Evolutionary conservation across 1,140 invertebrate genomes (phyloP).

Genomic region (Nephotettix cincticeps): DNA sequence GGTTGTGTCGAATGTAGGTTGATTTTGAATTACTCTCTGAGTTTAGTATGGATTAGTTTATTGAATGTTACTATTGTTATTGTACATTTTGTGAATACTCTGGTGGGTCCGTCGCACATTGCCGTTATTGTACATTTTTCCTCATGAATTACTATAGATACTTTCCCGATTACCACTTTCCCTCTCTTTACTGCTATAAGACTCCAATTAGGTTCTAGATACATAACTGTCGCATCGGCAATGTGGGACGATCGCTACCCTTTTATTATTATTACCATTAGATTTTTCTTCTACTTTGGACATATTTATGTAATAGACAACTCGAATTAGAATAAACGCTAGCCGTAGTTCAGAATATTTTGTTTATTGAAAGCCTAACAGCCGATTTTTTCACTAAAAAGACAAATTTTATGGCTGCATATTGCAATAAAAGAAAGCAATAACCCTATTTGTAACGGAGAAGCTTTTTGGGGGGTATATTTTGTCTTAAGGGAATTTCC

Average conservation of each 20-base stretch:
- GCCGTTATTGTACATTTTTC: too few relatives aligned
- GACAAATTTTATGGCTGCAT: slow-evolving; percentile 24
- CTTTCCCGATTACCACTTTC: too few relatives aligned
- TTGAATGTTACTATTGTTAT: slow-evolving; percentile 25
- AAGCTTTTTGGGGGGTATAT: slow-evolving; percentile 26
- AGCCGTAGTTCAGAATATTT: slow-evolving; percentile 23
- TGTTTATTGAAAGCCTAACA: slow-evolving; percentile 22
- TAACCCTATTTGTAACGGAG: slow-evolving; percentile 22
- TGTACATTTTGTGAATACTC: slow-evolving; percentile 27
- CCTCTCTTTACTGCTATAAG: too few relatives aligned
- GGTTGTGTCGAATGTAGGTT: slow-evolving; percentile 26
- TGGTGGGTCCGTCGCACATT: not conserved
- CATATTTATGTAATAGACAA: slow-evolving; percentile 24
- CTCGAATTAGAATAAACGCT: slow-evolving; percentile 24
- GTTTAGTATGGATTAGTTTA: slow-evolving; percentile 24
- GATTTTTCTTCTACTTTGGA: slow-evolving; percentile 15
- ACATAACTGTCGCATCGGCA: too few relatives aligned
- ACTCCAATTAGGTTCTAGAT: too few relatives aligned
- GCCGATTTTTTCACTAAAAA: slow-evolving; percentile 25
- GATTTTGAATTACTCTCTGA: slow-evolving; percentile 19
- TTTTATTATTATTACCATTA: slow-evolving; percentile 18
- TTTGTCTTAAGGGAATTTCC: slow-evolving; percentile 14
- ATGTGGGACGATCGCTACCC: not conserved
- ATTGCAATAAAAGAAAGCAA: slow-evolving; percentile 28
- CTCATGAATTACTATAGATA: too few relatives aligned